phyloP scores from a whole-genome alignment of 2,113 vertebrate species.

The Carettochelys insculpta region DNA sequence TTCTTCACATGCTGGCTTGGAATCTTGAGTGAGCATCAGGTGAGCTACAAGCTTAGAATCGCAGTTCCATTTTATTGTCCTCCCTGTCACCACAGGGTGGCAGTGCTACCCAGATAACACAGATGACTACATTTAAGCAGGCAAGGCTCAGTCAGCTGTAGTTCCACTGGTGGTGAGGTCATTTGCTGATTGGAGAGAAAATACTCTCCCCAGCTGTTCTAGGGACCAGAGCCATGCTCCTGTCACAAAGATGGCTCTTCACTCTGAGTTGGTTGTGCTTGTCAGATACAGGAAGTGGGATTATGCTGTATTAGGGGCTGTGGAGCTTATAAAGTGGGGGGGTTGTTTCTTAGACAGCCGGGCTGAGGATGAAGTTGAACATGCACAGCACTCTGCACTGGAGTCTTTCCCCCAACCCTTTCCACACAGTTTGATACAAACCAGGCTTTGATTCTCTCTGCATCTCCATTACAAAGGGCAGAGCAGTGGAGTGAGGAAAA shows the following conservation, averaged over 20 bases:
- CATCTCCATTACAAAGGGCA: conserved; percentile 51
- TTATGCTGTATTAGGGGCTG: conserved; percentile 2
- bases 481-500: conserved; percentile 4
- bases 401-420: neutral
- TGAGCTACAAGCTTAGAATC: rapidly evolving
- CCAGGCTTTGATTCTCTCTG: neutral
- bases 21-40: rapidly evolving
- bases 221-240: neutral
- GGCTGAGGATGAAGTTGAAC: conserved; percentile 60
- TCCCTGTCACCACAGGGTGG: conserved; percentile 52
- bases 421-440: conserved; percentile 44
- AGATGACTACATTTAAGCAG: neutral
- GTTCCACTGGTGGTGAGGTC: neutral
- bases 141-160: neutral
- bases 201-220: neutral
- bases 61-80: rapidly evolving
- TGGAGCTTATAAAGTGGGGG: conserved; percentile 21
- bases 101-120: conserved; percentile 37
- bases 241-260: neutral
- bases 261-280: neutral
- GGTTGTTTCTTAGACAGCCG: neutral
- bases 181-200: neutral
- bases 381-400: neutral
- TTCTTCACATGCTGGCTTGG: rapidly evolving
- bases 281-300: conserved; percentile 3